Evolutionary conservation across 2,113 vertebrate genomes (phyloP), one percentile per base, ranked within the genome.

Genomic region (Shinisaurus crocodilurus): DNA sequence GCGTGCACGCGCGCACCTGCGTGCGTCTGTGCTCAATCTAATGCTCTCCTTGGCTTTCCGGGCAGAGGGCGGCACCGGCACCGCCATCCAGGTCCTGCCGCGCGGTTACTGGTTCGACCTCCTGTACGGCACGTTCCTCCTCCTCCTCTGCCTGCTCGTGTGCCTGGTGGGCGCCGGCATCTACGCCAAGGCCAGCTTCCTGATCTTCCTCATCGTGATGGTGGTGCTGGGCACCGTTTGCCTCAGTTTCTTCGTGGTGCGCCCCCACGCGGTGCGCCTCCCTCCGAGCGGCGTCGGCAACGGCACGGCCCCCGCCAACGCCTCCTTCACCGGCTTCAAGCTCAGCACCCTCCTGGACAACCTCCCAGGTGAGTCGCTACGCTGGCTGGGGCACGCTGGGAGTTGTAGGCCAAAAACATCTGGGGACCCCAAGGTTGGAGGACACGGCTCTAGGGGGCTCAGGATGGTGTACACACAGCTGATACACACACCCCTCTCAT

Each of bases 131-230:
- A 98, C 98, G 0, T 92, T 86, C 8, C 45, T 99, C 25, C 97
- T 97, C 77, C 94, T 98, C 6, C 93, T 98, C 34, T 99, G 98
- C 92, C 96, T 99, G 76, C 57, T 99, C 0, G 98, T 99, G 88
- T 99, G 98, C 93, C 95, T 99, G 2, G 97, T 99, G 84, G 98
- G 98, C 0, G 98, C 98, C 81, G 96, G 97, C 94, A 98, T 99
- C 96, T 99, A 99, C 0, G 98, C 98, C 94, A 98, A 98, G 91
- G 98, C 98, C 92, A 98, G 98, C 50, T 99, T 99, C 96, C 90
- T 99, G 92, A 99, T 99, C 97, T 99, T 99, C 95, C 92, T 99
- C 84, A 92, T 99, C 1, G 98, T 99, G 1, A 97, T 97, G 37
- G 92, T 95, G 1, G 98, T 98, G 57, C 95, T 99, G 94, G 95